phyloP scores from a whole-genome alignment of 2,113 vertebrate species.

The Istiophorus platypterus region DNA sequence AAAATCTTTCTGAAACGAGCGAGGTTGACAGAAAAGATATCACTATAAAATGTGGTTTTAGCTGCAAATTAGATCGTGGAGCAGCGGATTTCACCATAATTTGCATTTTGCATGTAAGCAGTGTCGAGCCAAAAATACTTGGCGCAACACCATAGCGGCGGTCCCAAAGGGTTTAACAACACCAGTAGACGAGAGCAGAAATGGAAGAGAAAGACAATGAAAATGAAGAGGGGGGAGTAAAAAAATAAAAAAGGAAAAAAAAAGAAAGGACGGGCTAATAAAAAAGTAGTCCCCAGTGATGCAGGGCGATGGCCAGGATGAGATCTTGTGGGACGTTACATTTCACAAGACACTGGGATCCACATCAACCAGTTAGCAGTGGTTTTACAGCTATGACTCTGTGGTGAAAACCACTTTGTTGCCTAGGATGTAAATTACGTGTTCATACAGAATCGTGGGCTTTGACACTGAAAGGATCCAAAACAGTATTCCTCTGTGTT shows the following conservation, averaged over 20 bases:
- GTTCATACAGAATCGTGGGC: conserved; percentile 72
- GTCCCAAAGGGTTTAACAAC: conserved; percentile 73
- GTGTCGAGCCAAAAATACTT: conserved; percentile 81
- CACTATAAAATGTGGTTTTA: conserved; percentile 77
- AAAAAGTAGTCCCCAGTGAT: conserved; percentile 52
- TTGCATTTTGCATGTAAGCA: conserved; percentile 84
- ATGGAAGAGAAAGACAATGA: conserved; percentile 63
- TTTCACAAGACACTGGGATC: conserved; percentile 79
- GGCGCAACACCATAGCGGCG: conserved; percentile 72
- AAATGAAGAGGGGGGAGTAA: conserved; percentile 21
- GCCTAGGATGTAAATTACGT: conserved; percentile 81
- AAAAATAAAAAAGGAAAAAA: neutral
- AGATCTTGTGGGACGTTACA: conserved; percentile 67
- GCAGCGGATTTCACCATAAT: conserved; percentile 77
- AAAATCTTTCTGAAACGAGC: conserved; percentile 66
- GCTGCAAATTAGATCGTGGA: conserved; percentile 75
- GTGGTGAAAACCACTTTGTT: conserved; percentile 82
- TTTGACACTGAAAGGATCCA: conserved; percentile 65
- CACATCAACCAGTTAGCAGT: conserved; percentile 80
- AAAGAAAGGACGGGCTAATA: conserved; percentile 55
- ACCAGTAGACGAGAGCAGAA: conserved; percentile 46
- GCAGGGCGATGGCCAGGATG: conserved; percentile 64
- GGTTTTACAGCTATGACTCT: conserved; percentile 84
- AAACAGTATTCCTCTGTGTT: conserved; percentile 58
- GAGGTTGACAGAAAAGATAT: conserved; percentile 76